Evolutionary conservation across 64 coral and sea anemone genomes (phyloP).

Genomic region (Trachythela sp.): DNA sequence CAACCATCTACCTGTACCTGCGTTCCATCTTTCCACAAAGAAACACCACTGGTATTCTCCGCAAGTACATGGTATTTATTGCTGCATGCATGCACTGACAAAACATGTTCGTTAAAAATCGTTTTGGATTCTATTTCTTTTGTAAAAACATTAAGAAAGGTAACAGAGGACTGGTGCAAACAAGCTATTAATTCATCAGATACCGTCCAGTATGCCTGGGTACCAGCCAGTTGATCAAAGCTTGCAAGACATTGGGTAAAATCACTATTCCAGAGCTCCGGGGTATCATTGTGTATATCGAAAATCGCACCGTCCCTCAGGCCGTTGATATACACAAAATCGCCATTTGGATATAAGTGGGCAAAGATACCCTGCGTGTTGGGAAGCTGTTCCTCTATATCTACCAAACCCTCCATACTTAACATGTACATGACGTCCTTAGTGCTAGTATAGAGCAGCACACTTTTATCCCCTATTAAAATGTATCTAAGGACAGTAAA

Average conservation of each 20-base stretch:
- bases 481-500: too few relatives aligned
- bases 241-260: not conserved
- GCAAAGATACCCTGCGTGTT: not conserved
- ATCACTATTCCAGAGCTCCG: not conserved
- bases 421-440: not conserved
- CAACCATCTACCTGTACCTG: not conserved
- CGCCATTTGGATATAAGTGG: not conserved
- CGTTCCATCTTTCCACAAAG: not conserved
- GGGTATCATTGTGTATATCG: not conserved
- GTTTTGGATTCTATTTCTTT: not conserved
- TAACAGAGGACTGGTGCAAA: too few relatives aligned
- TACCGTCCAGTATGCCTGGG: not conserved
- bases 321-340: not conserved
- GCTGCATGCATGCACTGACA: too few relatives aligned
- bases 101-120: not conserved
- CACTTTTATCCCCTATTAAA: too few relatives aligned
- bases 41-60: not conserved
- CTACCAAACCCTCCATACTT: not conserved
- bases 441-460: too few relatives aligned
- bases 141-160: not conserved
- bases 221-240: not conserved
- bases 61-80: not conserved
- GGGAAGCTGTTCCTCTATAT: too few relatives aligned
- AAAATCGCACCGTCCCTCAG: not conserved
- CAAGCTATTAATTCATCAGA: not conserved